Evolutionary conservation across 2,113 vertebrate species (phyloP).

Genomic region (Hemibagrus wyckioides): DNA sequence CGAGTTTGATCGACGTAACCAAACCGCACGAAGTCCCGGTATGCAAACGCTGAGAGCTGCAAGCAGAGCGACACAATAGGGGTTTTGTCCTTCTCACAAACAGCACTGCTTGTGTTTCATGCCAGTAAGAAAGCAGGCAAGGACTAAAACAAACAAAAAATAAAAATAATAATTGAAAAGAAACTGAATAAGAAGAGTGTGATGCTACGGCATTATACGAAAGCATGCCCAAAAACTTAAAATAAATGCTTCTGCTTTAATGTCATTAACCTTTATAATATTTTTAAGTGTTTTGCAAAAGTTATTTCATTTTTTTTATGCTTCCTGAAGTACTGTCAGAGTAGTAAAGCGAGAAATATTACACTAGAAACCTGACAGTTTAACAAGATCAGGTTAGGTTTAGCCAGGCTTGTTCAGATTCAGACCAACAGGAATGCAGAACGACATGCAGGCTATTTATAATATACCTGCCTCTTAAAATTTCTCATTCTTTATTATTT

Average conservation of each 20-base stretch:
- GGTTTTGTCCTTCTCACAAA: background rate
- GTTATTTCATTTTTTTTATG: background rate
- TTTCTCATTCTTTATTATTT: too few species aligned
- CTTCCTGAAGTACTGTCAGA: background rate
- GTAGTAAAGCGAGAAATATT: background rate
- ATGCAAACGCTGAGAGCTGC: constrained; percentile 88
- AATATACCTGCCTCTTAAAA: background rate
- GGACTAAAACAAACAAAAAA: background rate
- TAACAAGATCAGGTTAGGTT: background rate
- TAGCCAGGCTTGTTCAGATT: background rate
- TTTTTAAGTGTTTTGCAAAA: background rate
- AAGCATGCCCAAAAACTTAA: background rate
- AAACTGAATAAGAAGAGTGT: background rate
- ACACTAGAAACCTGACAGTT: background rate
- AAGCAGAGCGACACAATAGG: constrained; percentile 6
- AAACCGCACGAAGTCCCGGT: constrained; percentile 87
- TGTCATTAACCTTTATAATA: background rate
- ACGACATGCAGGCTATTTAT: background rate
- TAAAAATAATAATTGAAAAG: background rate
- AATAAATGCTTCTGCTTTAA: background rate
- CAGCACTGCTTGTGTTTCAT: background rate
- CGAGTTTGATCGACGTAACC: constrained; percentile 83
- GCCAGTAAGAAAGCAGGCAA: background rate
- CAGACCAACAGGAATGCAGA: too few species aligned
- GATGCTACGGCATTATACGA: background rate